These are phyloP conservation scores for Drosophila funebris DNA, from an alignment of 1,140 invertebrate species.

Conservation along the genomic window DNA sequence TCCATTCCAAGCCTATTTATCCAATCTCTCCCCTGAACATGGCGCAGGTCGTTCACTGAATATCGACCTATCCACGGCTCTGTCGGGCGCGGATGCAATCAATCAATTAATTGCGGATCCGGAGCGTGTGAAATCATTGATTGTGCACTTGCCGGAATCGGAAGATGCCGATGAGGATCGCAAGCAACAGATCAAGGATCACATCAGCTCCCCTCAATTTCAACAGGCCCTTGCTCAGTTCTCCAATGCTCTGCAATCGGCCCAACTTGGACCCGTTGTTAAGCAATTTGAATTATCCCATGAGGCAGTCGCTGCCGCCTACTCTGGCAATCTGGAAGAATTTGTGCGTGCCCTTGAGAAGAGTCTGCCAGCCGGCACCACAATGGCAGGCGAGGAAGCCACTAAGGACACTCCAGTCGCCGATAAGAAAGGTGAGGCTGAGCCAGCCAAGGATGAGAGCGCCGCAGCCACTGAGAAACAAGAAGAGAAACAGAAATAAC, in stretches of 20 bases:
- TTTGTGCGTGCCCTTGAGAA: slow-evolving; percentile 95
- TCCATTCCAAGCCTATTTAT: slow-evolving; percentile 93
- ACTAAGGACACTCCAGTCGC: no score
- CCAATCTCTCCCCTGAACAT: slow-evolving; percentile 85
- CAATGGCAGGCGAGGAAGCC: slow-evolving; percentile 36
- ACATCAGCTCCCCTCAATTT: slow-evolving; percentile 94
- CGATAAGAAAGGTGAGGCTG: slow-evolving; percentile 56
- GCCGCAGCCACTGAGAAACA: slow-evolving; percentile 49
- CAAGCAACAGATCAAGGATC: slow-evolving; percentile 91
- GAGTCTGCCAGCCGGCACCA: slow-evolving; percentile 83
- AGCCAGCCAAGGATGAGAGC: slow-evolving; percentile 47
- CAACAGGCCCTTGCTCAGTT: slow-evolving; percentile 97
- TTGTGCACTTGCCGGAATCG: slow-evolving; percentile 89
- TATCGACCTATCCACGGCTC: slow-evolving; percentile 91
- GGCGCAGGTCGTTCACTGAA: slow-evolving; percentile 84
- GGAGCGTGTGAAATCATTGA: slow-evolving; percentile 88
- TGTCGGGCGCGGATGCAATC: slow-evolving; percentile 90
- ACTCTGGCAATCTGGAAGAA: slow-evolving; percentile 94
- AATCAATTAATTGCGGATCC: slow-evolving; percentile 86
- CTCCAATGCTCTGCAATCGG: slow-evolving; percentile 96
- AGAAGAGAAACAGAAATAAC: slow-evolving; percentile 70
- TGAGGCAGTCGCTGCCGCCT: slow-evolving; percentile 95
- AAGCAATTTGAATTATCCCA: slow-evolving; percentile 95
- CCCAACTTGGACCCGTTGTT: slow-evolving; percentile 96
- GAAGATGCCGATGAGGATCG: slow-evolving; percentile 85